Evolutionary conservation across 1,140 invertebrate genomes (phyloP).

Genomic region (Psilanteris sp.): DNA sequence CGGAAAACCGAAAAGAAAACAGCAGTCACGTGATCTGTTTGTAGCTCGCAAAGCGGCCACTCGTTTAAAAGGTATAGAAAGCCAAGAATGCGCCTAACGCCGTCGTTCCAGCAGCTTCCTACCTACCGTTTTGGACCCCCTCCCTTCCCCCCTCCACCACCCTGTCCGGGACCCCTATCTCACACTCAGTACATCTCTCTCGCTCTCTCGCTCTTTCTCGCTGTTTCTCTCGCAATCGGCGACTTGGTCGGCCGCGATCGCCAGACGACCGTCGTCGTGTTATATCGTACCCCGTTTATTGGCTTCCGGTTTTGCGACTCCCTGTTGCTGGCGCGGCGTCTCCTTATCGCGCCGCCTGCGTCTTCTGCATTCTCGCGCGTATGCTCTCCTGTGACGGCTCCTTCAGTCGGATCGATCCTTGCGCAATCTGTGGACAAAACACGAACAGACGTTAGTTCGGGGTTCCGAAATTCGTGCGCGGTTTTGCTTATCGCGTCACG

Average conservation of each 20-base stretch:
- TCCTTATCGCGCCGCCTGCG: constrained; percentile 45
- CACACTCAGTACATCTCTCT: too few species aligned
- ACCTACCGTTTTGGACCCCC: constrained; percentile 8
- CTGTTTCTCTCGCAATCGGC: constrained; percentile 28
- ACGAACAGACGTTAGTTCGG: constrained; percentile 31
- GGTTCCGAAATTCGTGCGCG: background rate
- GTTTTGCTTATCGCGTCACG: too few species aligned
- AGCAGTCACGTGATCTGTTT: too few species aligned
- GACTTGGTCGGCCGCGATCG: constrained; percentile 49
- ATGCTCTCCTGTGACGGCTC: constrained; percentile 57
- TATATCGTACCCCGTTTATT: constrained; percentile 33
- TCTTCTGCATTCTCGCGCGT: constrained; percentile 49
- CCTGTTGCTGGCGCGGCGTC: constrained; percentile 18
- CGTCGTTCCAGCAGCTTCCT: background rate
- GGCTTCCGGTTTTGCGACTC: constrained; percentile 16
- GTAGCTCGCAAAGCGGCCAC: too few species aligned
- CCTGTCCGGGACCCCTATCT: too few species aligned
- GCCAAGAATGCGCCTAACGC: too few species aligned
- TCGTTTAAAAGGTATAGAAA: too few species aligned
- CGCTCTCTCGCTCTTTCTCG: background rate
- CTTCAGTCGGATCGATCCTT: constrained; percentile 54
- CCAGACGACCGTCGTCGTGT: constrained; percentile 50
- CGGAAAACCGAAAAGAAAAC: too few species aligned
- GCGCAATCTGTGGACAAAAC: constrained; percentile 57
- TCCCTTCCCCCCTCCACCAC: too few species aligned